Conservation (phyloP, 2,888 invertebrate genomes). For the Dendrolimus pini region DNA sequence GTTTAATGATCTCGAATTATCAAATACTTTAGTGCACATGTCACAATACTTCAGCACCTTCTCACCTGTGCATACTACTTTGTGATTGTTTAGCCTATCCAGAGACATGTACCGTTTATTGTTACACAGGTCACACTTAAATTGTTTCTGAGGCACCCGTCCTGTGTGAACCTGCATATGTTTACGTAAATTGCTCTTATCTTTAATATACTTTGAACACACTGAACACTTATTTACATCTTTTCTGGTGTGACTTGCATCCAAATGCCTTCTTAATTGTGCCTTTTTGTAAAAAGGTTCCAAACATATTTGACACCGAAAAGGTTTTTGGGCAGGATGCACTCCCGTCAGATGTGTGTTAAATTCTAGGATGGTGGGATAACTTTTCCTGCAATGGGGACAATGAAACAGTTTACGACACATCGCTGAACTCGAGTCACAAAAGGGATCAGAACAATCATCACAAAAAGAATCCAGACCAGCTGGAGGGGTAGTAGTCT, state of each 20-base stretch:
- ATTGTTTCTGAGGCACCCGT: conserved; percentile 71
- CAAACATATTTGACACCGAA: conserved; percentile 72
- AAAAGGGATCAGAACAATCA: conserved; percentile 73
- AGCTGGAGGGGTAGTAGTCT: conserved; percentile 54
- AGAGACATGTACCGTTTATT: conserved; percentile 74
- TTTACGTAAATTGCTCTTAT: conserved; percentile 72
- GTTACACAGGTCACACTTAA: conserved; percentile 73
- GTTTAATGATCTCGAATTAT: conserved; percentile 71
- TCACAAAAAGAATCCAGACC: conserved; percentile 70
- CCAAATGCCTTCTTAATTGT: conserved; percentile 68
- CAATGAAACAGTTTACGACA: conserved; percentile 73
- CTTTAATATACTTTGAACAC: conserved; percentile 74
- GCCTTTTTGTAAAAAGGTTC: conserved; percentile 72
- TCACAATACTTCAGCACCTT: conserved; percentile 71
- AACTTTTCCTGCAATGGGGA: conserved; percentile 74
- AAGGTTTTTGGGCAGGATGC: conserved; percentile 71
- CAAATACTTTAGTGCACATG: conserved; percentile 75
- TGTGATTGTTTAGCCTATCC: conserved; percentile 71
- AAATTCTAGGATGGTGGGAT: conserved; percentile 70
- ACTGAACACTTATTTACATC: conserved; percentile 75
- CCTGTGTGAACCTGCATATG: conserved; percentile 77
- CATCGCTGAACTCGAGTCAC: conserved; percentile 61
- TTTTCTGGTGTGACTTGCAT: conserved; percentile 68
- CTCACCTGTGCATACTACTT: conserved; percentile 71
- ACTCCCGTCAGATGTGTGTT: conserved; percentile 72